phyloP scores from a whole-genome alignment of 2,797 vertebrate species.

The Huso huso region DNA sequence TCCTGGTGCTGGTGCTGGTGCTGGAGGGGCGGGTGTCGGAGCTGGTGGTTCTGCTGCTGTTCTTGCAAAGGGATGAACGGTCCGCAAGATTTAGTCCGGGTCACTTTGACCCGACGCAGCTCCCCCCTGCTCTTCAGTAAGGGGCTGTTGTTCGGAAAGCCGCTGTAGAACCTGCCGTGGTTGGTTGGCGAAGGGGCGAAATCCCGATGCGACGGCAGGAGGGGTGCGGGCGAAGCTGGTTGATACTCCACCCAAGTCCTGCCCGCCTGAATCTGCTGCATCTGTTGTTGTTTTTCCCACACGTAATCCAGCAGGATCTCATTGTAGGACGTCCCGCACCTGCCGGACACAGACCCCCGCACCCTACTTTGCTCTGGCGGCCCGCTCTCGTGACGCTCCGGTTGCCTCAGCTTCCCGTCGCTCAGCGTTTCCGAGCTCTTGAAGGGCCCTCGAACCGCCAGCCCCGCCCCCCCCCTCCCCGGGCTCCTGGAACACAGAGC shows the following conservation, averaged over 20 bases:
- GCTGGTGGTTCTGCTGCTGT: constrained; percentile 22
- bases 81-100: constrained; percentile 77
- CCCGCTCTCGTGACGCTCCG: constrained; percentile 40
- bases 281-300: constrained; percentile 69
- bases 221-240: constrained; percentile 23
- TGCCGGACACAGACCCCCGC: constrained; percentile 59
- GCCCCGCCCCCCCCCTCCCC: constrained; percentile 20
- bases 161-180: not conserved
- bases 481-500: constrained; percentile 56
- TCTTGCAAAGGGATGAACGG: constrained; percentile 67
- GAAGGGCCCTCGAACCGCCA: constrained; percentile 62
- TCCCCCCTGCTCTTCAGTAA: constrained; percentile 61
- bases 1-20: constrained; percentile 40
- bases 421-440: constrained; percentile 78
- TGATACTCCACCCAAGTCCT: constrained; percentile 11
- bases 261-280: constrained; percentile 31
- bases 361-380: constrained; percentile 37
- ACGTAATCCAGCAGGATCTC: constrained; percentile 80
- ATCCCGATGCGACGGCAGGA: constrained; percentile 59
- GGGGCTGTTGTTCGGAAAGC: constrained; percentile 43
- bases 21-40: too few relatives aligned
- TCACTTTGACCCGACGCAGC: constrained; percentile 59
- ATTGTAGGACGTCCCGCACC: constrained; percentile 57
- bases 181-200: constrained; percentile 57
- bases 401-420: constrained; percentile 56